These are phyloP conservation scores for Agrypnus murinus DNA, from an alignment of 2,888 invertebrate genomes.

Conservation along the genomic window DNA sequence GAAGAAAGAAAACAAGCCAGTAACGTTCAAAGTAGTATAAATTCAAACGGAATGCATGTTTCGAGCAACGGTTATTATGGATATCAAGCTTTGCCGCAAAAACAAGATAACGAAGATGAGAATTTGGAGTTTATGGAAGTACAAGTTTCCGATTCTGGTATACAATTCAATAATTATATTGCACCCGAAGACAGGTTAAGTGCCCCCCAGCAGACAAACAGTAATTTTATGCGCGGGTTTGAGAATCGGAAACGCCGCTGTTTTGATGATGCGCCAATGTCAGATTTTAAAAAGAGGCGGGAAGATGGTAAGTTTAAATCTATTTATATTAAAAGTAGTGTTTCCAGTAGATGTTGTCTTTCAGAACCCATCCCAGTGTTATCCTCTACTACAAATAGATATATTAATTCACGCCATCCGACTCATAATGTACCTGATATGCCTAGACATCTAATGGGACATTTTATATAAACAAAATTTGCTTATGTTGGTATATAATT, in stretches of 20 bases:
- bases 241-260: conserved; percentile 54
- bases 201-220: conserved; percentile 24
- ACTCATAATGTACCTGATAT: conserved; percentile 74
- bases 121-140: conserved; percentile 47
- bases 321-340: conserved; percentile 1
- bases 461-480: conserved; percentile 73
- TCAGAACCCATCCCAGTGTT: conserved; percentile 57
- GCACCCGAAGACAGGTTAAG: conserved; percentile 49
- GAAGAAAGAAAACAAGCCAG: conserved; percentile 48
- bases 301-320: conserved; percentile 61
- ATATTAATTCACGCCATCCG: conserved; percentile 61
- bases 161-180: conserved; percentile 56
- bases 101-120: conserved; percentile 18
- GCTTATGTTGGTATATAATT: too few relatives aligned
- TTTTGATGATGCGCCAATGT: conserved; percentile 39
- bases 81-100: conserved; percentile 69
- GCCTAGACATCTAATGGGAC: conserved; percentile 78
- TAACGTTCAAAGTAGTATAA: conserved; percentile 46
- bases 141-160: conserved; percentile 49
- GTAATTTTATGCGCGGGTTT: conserved; percentile 33
- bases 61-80: conserved; percentile 75
- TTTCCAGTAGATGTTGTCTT: conserved; percentile 46
- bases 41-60: conserved; percentile 70
- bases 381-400: conserved; percentile 44
- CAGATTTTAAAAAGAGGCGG: conserved; percentile 65